Evolutionary conservation across 2,797 vertebrate species (phyloP).

Genomic region (Hozukius guyotensis): DNA sequence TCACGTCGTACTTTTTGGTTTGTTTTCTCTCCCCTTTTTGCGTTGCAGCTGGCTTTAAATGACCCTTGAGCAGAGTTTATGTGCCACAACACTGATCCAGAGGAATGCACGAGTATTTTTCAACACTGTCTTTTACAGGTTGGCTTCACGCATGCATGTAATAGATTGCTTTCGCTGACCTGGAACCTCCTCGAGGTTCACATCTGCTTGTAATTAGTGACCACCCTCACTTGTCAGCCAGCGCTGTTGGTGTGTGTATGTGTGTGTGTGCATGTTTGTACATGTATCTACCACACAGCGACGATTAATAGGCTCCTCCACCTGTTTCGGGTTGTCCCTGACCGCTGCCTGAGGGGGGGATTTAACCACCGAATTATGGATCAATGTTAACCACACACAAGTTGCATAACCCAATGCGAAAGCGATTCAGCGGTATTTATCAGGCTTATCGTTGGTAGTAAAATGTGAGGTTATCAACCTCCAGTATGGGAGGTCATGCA

Average conservation of each 20-base stretch:
- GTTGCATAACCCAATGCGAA: slow-evolving; percentile 19
- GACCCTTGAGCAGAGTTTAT: slow-evolving; percentile 50
- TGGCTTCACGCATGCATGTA: slow-evolving; percentile 53
- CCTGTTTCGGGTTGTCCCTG: slow-evolving; percentile 52
- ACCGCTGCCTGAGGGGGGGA: slow-evolving; percentile 23
- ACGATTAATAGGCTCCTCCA: slow-evolving; percentile 41
- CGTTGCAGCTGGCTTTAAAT: slow-evolving; percentile 42
- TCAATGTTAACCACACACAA: background rate
- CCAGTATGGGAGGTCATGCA: slow-evolving; percentile 1
- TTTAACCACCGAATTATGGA: slow-evolving; percentile 22
- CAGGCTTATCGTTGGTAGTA: background rate
- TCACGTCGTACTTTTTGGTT: slow-evolving; percentile 10
- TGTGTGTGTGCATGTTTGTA: slow-evolving; percentile 26
- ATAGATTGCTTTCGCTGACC: slow-evolving; percentile 64
- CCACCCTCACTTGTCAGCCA: slow-evolving; percentile 45
- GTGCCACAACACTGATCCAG: slow-evolving; percentile 42
- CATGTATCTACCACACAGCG: slow-evolving; percentile 39
- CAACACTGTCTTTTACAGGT: slow-evolving; percentile 29
- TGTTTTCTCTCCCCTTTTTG: slow-evolving; percentile 28
- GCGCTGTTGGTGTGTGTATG: slow-evolving; percentile 2
- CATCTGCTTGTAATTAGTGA: slow-evolving; percentile 76
- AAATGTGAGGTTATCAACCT: slow-evolving; percentile 32
- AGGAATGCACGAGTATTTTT: slow-evolving; percentile 60
- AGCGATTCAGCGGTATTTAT: background rate
- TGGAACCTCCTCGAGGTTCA: slow-evolving; percentile 63